phyloP scores from a whole-genome alignment of 2,797 vertebrate species.

The Gambelia wislizenii region DNA sequence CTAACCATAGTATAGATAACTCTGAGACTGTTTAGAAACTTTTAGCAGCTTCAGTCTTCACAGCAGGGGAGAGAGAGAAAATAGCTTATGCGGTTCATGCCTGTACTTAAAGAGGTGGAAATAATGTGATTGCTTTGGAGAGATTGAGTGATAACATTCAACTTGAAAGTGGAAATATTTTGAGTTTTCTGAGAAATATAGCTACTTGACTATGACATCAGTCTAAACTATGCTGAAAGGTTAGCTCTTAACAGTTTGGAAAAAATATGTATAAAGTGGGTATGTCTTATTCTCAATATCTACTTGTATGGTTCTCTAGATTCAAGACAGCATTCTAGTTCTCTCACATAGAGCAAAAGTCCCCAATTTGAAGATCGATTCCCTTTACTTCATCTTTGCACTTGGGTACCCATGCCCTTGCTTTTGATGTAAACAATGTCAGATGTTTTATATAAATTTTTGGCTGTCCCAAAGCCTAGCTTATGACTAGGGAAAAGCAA shows the following conservation, averaged over 20 bases:
- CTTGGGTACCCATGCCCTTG: background rate
- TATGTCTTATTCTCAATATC: conserved; percentile 35
- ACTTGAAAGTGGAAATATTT: conserved; percentile 23
- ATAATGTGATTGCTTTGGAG: conserved; percentile 51
- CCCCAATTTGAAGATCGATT: background rate
- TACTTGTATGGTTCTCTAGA: conserved; percentile 38
- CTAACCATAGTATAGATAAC: conserved; percentile 46
- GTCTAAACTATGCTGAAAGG: conserved; percentile 31
- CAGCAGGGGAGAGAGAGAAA: conserved; percentile 44
- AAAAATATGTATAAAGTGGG: background rate
- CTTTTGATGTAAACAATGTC: background rate
- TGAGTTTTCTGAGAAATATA: conserved; percentile 44
- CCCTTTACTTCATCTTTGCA: background rate
- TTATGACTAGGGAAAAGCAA: background rate
- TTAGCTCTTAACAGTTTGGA: conserved; percentile 50
- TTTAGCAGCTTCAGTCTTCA: conserved; percentile 44
- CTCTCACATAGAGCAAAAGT: background rate
- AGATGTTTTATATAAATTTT: background rate
- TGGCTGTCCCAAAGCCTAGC: background rate
- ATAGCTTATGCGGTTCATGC: conserved; percentile 33
- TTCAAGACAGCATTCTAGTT: background rate
- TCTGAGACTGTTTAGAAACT: conserved; percentile 50
- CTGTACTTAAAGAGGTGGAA: conserved; percentile 34
- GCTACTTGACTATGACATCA: conserved; percentile 46
- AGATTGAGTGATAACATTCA: conserved; percentile 34